phyloP scores from a whole-genome alignment of 2,888 invertebrate species.

The Agapostemon virescens region DNA sequence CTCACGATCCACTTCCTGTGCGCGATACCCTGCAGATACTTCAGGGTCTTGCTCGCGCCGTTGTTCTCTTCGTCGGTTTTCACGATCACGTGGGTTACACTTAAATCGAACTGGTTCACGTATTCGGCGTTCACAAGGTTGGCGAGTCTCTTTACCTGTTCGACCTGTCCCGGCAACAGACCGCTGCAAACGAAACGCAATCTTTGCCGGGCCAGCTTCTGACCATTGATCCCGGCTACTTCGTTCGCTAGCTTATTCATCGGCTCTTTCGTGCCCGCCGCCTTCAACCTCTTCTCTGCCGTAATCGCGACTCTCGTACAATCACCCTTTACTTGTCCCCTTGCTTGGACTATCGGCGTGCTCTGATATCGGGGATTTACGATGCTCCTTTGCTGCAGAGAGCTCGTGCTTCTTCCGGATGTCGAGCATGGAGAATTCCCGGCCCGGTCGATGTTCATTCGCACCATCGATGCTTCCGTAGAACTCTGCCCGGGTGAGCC shows the following conservation, averaged over 20 bases:
- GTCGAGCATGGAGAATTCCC: neutral
- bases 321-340: neutral
- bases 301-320: conserved; percentile 18
- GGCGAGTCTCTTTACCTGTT: conserved; percentile 64
- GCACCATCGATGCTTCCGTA: neutral
- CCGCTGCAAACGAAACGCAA: conserved; percentile 71
- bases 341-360: conserved; percentile 62
- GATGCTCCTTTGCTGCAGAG: neutral
- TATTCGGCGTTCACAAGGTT: conserved; percentile 58
- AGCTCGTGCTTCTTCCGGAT: neutral
- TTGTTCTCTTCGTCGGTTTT: conserved; percentile 57
- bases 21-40: conserved; percentile 74
- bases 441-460: neutral
- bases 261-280: neutral
- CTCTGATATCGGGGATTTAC: conserved; percentile 66
- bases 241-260: neutral
- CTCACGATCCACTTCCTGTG: conserved; percentile 71
- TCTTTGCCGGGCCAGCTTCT: neutral
- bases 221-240: neutral
- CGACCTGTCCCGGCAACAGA: conserved; percentile 54
- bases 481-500: neutral
- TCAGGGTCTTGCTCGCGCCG: conserved; percentile 68
- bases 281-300: neutral
- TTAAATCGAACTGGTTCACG: conserved; percentile 55
- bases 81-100: conserved; percentile 74